phyloP scores from a whole-genome alignment of 2,113 vertebrate species.

The Panthera uncia region DNA sequence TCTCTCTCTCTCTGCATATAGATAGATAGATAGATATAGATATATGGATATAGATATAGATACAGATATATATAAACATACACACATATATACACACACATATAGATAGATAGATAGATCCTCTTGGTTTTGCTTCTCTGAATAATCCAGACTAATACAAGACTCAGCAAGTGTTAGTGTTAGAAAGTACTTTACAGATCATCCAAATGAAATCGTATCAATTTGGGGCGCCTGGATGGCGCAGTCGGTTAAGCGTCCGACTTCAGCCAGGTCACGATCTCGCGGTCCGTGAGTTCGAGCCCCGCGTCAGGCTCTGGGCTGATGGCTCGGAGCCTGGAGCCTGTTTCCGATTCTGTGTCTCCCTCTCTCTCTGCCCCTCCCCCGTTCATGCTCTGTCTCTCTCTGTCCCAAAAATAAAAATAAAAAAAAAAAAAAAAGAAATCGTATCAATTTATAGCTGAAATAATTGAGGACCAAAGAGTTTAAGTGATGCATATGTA shows the following conservation, averaged over 20 bases:
- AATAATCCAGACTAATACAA: not conserved
- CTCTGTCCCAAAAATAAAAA: too few relatives aligned
- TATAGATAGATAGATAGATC: not conserved
- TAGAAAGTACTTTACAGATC: not conserved
- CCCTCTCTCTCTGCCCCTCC: too few relatives aligned
- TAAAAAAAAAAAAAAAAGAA: too few relatives aligned
- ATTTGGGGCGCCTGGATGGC: too few relatives aligned
- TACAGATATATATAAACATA: not conserved
- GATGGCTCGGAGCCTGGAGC: too few relatives aligned
- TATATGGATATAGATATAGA: not conserved
- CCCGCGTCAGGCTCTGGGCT: too few relatives aligned
- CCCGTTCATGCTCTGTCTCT: too few relatives aligned
- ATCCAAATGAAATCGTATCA: not conserved
- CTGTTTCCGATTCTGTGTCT: too few relatives aligned
- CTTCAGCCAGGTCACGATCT: too few relatives aligned
- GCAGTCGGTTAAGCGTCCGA: too few relatives aligned
- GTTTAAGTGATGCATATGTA: not conserved
- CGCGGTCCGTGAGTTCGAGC: too few relatives aligned
- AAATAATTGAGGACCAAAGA: conserved; percentile 4
- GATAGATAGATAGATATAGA: not conserved
- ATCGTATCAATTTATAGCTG: not conserved
- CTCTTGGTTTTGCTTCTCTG: not conserved
- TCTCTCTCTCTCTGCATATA: not conserved
- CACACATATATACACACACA: not conserved
- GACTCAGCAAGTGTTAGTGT: not conserved